A percentile compares a stretch with the other conserved stretches of the same genome.
Evolutionary conservation across 1,140 invertebrate species (phyloP).

Genomic region (Leptoteleia sp.): DNA sequence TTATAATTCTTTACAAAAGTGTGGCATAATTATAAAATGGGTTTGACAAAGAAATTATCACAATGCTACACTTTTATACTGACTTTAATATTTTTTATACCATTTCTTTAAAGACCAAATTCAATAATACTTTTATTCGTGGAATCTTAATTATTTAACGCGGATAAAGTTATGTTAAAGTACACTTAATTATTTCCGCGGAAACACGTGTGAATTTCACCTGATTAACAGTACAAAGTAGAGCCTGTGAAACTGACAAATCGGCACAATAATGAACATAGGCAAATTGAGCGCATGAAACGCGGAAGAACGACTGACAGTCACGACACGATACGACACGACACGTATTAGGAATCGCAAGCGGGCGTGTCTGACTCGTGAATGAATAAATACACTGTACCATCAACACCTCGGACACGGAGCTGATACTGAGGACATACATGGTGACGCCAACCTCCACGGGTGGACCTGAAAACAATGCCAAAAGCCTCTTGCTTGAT

Average conservation of each 20-base stretch:
- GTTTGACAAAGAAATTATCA: too few relatives aligned
- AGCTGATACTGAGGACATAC: conserved; percentile 99
- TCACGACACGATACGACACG: conserved; percentile 58
- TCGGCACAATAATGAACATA: not conserved
- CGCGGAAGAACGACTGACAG: conserved; percentile 50
- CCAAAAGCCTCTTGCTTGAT: conserved; percentile 79
- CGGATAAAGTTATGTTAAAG: too few relatives aligned
- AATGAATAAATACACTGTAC: conserved; percentile 85
- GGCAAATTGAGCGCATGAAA: conserved; percentile 50
- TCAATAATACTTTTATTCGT: too few relatives aligned
- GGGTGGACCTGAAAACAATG: conserved; percentile 93
- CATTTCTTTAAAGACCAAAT: too few relatives aligned
- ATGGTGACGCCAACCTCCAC: conserved; percentile 98
- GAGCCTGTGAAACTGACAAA: not conserved
- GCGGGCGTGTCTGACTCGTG: conserved; percentile 69
- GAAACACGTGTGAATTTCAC: too few relatives aligned
- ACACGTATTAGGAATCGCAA: conserved; percentile 66
- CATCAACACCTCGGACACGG: conserved; percentile 99
- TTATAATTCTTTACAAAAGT: too few relatives aligned
- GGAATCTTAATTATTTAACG: too few relatives aligned
- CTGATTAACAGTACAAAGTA: not conserved
- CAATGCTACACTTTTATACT: too few relatives aligned
- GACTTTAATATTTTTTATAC: too few relatives aligned
- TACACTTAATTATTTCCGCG: too few relatives aligned
- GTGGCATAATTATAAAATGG: too few relatives aligned